These are phyloP conservation scores for Micronisus gabar DNA, from an alignment of 2,113 vertebrate genomes.

Conservation along the genomic window DNA sequence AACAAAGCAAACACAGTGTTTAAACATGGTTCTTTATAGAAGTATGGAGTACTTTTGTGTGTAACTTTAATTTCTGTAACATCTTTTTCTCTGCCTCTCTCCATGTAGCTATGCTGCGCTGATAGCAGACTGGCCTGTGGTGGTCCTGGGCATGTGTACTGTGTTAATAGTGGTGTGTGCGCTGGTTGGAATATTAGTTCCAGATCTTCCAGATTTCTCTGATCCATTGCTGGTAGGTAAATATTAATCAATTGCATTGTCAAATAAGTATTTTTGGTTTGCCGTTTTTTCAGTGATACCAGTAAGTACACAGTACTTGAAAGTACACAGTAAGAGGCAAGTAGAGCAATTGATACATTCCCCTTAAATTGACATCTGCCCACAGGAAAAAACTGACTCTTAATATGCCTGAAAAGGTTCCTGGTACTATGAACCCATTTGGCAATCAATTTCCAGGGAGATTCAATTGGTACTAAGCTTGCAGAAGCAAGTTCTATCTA, in stretches of 20 bases:
- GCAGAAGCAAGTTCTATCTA: not conserved
- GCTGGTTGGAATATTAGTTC: conserved; percentile 90
- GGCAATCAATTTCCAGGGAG: not conserved
- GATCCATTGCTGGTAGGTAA: conserved; percentile 91
- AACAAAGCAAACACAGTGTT: not conserved
- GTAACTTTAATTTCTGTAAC: not conserved
- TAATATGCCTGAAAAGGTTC: not conserved
- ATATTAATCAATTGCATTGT: not conserved
- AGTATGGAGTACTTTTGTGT: not conserved
- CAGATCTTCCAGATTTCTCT: conserved; percentile 96
- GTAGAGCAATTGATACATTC: not conserved
- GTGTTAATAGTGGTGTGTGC: conserved; percentile 94
- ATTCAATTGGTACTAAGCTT: not conserved
- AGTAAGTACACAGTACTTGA: not conserved
- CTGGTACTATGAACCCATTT: not conserved
- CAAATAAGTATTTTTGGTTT: not conserved
- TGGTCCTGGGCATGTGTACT: conserved; percentile 94
- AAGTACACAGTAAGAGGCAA: not conserved
- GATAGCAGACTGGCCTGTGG: conserved; percentile 96
- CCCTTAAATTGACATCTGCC: not conserved
- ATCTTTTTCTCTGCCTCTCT: not conserved
- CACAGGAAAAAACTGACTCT: not conserved
- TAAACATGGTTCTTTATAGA: not conserved
- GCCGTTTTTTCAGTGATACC: not conserved
- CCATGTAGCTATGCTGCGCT: conserved; percentile 86